Base-by-base conservation (phyloP, 1,140 invertebrate species). In the Medauroidea extradentata region DNA sequence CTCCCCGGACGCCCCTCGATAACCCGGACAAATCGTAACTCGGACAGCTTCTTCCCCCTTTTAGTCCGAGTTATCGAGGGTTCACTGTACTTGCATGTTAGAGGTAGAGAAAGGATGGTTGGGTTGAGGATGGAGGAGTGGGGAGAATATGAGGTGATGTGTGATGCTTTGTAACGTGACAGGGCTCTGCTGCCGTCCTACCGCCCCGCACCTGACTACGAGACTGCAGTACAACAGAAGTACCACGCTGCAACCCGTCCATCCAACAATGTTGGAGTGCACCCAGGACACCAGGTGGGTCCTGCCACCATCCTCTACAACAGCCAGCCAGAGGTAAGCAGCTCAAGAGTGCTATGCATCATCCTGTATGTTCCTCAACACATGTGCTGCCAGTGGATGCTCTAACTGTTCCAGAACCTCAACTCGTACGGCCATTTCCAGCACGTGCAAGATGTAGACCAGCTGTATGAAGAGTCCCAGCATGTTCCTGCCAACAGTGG, bases 161-260 rank as follows among this genome's bases (percentile, higher is more conserved):
- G n/a, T n/a, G n/a, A 19, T 46, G 44, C 18, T 54, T 42, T 54
- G 16, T 42, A 8, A 1, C 27, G n/a, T 44, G 23, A 11, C 19
- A 57, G 83, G 63, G 86, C 89, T 7, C 79, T 94, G 59, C 73
- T 96, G 16, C 94, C 94, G 1, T 90, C 89, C 0, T 97, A 97
- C 73, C 83, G 94, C 34, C 90, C 88, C 21, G 92, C 93, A 2
- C 94, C 94, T 0, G 93, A 96, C 73, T 98, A 98, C 71, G 92
- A 96, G 69, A 93, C 92, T 0, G 93, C 94, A 5, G 83, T 98
- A 44, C 89, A 91, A 72, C 85, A 90, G 69, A 81, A 81, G 60
- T 80, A 80, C 65, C 55, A 72, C 76, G 3, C 62, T 79, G 8
- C 69, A 81, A 16, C 38, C 11, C 53, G 44, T 9, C 25, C 38